Base-by-base conservation (phyloP, 2,888 invertebrate species). In the Drosophila kanekoi region DNA sequence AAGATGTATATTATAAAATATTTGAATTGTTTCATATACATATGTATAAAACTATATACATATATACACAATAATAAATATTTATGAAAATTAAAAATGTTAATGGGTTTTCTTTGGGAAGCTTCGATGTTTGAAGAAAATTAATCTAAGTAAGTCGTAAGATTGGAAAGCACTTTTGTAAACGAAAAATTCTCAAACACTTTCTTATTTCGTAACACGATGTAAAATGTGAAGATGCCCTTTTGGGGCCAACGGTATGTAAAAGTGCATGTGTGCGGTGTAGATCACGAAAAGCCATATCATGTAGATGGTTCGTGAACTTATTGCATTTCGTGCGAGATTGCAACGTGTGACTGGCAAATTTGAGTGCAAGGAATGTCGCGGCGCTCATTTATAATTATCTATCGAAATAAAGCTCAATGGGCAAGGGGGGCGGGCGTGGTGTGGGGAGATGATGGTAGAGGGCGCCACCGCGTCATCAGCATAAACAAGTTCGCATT, bases 21-120 rank as follows among this genome's bases (percentile, higher is more conserved):
- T 54, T 58, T 62, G 37, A 61, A 76, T 66, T 61, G 72, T 71
- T 75, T 75, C 56, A 75, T 67, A 71, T 66, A 74, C 62, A 71
- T 66, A 66, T 67, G 59, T 49, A 60, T 37, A 64, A 61, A 44
- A 35, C 16, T 37, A 54, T 54, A 16, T 16, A 32, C 18, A n/a
- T 33, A 35, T 35, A 61, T 56, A 67, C 63, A 74, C 84, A 81
- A 72, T 81, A 70, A 45, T 63, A 83, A 85, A 80, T 79, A 82
- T 64, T 56, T 79, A 82, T 69, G 57, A 59, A 65, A 76, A 69
- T 48, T 33, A 32, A 38, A 6, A n/a, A 4, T n/a, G 32, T 10
- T n/a, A 10, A 20, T 6, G 2, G 4, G 8, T 20, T 14, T 37
- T 20, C n/a, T 20, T 49, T 20, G 5, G 28, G 2, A 8, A 20